Evolutionary conservation across 2,797 vertebrate genomes (phyloP), one percentile per base, ranked within the genome.

Genomic region (Vireo griseus): DNA sequence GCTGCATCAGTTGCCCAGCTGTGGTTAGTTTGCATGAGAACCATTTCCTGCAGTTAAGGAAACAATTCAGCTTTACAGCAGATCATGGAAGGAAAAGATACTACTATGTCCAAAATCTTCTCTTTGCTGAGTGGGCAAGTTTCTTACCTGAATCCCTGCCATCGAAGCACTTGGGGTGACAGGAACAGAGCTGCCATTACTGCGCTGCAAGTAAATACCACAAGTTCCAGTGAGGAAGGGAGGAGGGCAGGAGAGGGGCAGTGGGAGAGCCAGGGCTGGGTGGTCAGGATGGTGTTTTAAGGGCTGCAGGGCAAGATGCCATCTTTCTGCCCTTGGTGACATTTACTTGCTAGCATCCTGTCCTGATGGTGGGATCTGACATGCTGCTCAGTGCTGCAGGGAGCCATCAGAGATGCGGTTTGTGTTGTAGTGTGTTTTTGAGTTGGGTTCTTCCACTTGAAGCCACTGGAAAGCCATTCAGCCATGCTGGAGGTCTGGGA

Each of bases 1-100:
- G 95, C 96, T 94, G 65, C 71, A 84, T 73, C 37, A 25, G 90
- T 93, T 95, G 93, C 94, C 93, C 92, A 88, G 84, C 94, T 97
- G 92, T 86, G 95, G 94, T 96, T 95, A 93, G 86, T 86, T 73
- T 97, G 92, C 95, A 95, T 96, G 96, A 96, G 92, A 97, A 94
- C 72, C 95, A 97, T 97, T 98, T 98, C 97, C 97, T 97, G 94
- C 50, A 1, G 24, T 79, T 90, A 57, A 83, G 86, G 88, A 92
- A 95, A 92, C 71, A 85, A 59, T 90, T 94, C 59, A 73, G 69
- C 52, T 83, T 95, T 86, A n/a, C 73, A 81, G 77, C 59, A 65
- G 67, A 35, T 73, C 2, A 0, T 62, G 24, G 50, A 92, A 94
- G 80, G 81, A 94, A 79, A 37, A 51, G 29, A 67, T 73, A 58